Conservation (phyloP, 2,888 invertebrate species). For the Netelia fuscicornis region DNA sequence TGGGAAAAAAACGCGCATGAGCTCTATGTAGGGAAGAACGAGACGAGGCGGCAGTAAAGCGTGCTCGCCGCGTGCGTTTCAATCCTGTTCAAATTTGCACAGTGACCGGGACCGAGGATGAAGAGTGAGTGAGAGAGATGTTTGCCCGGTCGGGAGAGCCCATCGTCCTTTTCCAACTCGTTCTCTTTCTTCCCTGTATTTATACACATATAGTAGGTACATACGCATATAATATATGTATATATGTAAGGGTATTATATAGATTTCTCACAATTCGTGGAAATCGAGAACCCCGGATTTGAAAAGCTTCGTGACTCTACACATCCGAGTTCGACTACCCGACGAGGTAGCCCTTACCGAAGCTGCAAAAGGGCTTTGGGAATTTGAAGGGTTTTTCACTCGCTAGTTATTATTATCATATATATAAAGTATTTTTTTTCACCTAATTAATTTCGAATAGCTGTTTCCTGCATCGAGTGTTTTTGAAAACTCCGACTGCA, state of each 20-base stretch:
- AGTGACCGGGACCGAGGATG: constrained; percentile 49
- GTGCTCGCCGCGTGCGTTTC: constrained; percentile 68
- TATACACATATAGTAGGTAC: background rate
- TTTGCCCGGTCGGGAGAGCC: constrained; percentile 63
- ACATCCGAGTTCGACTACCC: constrained; percentile 8
- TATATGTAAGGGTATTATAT: background rate
- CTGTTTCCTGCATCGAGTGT: background rate
- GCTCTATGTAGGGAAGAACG: constrained; percentile 41
- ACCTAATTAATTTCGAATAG: too few species aligned
- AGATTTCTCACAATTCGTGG: constrained; percentile 5
- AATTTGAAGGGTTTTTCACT: constrained; percentile 26
- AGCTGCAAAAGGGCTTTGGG: constrained; percentile 20
- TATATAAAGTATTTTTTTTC: background rate
- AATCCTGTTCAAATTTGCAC: constrained; percentile 78
- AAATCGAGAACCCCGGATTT: constrained; percentile 52
- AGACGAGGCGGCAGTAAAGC: constrained; percentile 55
- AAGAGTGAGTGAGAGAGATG: constrained; percentile 48
- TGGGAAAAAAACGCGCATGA: constrained; percentile 41
- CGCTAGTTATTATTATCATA: background rate
- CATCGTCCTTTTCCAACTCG: constrained; percentile 45
- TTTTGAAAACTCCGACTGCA: background rate
- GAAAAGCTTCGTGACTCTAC: constrained; percentile 57
- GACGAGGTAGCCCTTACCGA: constrained; percentile 6
- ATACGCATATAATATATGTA: background rate
- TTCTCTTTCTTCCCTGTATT: constrained; percentile 23